These are phyloP conservation scores for Pseudomyrmex concolor DNA, from an alignment of 1,140 invertebrate genomes.

Conservation along the genomic window DNA sequence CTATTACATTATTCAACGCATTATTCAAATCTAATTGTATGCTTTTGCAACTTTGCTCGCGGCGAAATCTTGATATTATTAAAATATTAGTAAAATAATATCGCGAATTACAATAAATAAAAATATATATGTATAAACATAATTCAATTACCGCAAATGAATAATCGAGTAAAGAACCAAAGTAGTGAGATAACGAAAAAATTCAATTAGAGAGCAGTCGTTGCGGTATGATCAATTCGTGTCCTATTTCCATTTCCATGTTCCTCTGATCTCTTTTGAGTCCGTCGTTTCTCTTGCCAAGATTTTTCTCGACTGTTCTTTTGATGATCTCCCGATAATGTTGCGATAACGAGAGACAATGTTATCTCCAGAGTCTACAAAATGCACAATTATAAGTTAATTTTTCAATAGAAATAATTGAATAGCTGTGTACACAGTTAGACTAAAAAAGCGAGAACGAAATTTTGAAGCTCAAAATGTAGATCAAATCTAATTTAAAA, in stretches of 20 bases:
- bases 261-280: slow-evolving; percentile 16
- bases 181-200: slow-evolving; percentile 23
- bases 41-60: too few relatives aligned
- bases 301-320: slow-evolving; percentile 58
- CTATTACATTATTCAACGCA: too few relatives aligned
- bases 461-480: not conserved
- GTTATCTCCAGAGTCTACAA: not conserved
- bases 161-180: slow-evolving; percentile 23
- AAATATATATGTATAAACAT: not conserved
- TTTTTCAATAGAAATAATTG: not conserved
- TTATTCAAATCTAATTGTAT: too few relatives aligned
- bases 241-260: slow-evolving; percentile 47
- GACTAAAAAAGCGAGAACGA: not conserved
- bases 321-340: slow-evolving; percentile 64
- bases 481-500: not conserved
- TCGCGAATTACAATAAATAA: not conserved
- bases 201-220: slow-evolving; percentile 27
- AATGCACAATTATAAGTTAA: not conserved
- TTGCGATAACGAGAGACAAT: slow-evolving; percentile 73
- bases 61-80: too few relatives aligned
- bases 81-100: not conserved
- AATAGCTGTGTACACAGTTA: not conserved
- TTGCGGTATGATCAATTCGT: slow-evolving; percentile 9
- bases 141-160: slow-evolving; percentile 23
- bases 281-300: slow-evolving; percentile 38